Evolutionary conservation across 2,888 invertebrate species (phyloP).

Genomic region (Steromphala cineraria): DNA sequence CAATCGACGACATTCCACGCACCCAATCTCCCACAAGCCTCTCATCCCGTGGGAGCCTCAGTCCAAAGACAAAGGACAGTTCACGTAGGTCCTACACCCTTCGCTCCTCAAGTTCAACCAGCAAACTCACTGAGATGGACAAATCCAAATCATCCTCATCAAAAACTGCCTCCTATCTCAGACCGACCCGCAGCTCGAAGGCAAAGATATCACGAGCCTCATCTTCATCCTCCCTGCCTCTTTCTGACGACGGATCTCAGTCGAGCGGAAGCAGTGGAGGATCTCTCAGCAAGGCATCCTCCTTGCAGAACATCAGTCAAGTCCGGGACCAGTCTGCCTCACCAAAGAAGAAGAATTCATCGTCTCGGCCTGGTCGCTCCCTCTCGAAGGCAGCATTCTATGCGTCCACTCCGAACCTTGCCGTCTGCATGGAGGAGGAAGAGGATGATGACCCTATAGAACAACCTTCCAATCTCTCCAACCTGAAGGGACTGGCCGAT

Average conservation of each 20-base stretch:
- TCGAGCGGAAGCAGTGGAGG: background rate
- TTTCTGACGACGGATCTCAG: background rate
- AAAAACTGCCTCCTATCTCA: conserved; percentile 18
- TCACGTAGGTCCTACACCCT: background rate
- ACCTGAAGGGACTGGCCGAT: conserved; percentile 31
- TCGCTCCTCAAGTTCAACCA: background rate
- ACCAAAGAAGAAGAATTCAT: background rate
- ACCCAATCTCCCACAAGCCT: background rate
- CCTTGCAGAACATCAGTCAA: conserved; percentile 6
- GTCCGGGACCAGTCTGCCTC: background rate
- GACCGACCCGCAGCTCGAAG: conserved; percentile 41
- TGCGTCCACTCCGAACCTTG: conserved; percentile 52
- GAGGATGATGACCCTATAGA: conserved; percentile 27
- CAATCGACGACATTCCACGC: conserved; percentile 3
- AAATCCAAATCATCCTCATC: background rate
- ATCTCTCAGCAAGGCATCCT: conserved; percentile 13
- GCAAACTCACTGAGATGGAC: conserved; percentile 9
- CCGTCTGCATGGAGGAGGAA: conserved; percentile 42
- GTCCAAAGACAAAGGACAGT: background rate
- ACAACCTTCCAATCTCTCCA: conserved; percentile 24
- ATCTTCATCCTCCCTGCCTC: conserved; percentile 23
- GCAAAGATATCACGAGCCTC: conserved; percentile 36
- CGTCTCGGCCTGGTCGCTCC: background rate
- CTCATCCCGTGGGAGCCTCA: background rate
- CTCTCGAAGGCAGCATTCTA: conserved; percentile 39